These are phyloP conservation scores for Aphelenchoides avenae DNA, from an alignment of 1,140 invertebrate species.

Conservation along the genomic window DNA sequence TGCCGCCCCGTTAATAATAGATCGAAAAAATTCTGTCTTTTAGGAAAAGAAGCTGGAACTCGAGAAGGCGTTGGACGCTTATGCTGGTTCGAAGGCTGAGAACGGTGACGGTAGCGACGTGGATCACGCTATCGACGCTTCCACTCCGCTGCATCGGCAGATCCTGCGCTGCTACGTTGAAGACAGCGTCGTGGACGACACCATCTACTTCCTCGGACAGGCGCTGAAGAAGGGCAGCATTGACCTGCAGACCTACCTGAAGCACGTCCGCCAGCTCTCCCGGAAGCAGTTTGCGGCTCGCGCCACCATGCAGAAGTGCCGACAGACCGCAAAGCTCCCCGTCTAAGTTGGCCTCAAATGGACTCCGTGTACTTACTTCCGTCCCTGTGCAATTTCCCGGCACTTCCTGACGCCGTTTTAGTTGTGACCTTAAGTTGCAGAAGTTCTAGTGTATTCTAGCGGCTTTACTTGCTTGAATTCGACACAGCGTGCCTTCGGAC, in stretches of 20 bases:
- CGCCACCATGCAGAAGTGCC: constrained; percentile 90
- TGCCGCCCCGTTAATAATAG: too few species aligned
- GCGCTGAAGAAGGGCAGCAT: constrained; percentile 84
- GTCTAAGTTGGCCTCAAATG: too few species aligned
- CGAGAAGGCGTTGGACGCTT: constrained; percentile 27
- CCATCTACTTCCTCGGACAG: constrained; percentile 96
- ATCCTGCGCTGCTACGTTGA: constrained; percentile 91
- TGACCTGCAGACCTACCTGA: constrained; percentile 89
- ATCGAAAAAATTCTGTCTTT: constrained; percentile 7
- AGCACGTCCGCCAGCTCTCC: constrained; percentile 88
- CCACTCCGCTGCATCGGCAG: constrained; percentile 91
- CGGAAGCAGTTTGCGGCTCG: constrained; percentile 89
- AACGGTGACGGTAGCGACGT: constrained; percentile 69
- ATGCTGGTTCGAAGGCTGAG: constrained; percentile 67
- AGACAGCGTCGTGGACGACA: constrained; percentile 94
- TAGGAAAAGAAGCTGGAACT: constrained; percentile 61
- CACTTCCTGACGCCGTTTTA: too few species aligned
- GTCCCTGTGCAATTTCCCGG: too few species aligned
- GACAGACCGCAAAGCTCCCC: constrained; percentile 83
- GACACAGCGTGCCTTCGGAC: too few species aligned
- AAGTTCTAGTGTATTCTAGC: too few species aligned
- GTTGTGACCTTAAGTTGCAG: background rate
- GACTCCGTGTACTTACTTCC: too few species aligned
- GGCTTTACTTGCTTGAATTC: too few species aligned
- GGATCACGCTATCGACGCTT: constrained; percentile 92